Conservation (phyloP, 2,113 vertebrate genomes). For the Thunnus maccoyii region DNA sequence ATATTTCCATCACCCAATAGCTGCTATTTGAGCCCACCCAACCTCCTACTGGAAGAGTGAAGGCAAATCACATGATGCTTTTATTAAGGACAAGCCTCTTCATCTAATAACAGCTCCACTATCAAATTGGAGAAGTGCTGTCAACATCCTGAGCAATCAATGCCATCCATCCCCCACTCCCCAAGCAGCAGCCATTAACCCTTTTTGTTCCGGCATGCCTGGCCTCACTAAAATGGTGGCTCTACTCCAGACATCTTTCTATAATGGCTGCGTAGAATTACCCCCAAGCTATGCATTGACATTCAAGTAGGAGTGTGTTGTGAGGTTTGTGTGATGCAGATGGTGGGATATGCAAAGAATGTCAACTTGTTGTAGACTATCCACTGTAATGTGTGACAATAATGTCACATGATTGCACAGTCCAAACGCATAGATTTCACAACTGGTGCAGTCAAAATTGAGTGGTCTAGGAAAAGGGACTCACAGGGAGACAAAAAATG, state of each 20-base stretch:
- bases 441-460: not conserved
- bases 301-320: constrained; percentile 46
- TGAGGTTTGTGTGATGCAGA: constrained; percentile 35
- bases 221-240: constrained; percentile 81
- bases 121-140: constrained; percentile 83
- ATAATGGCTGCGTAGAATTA: constrained; percentile 76
- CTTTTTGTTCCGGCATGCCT: constrained; percentile 80
- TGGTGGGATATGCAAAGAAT: constrained; percentile 63
- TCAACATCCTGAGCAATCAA: constrained; percentile 84
- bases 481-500: accelerated
- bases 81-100: constrained; percentile 75
- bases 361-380: constrained; percentile 38
- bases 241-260: constrained; percentile 73
- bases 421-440: constrained; percentile 13
- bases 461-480: not conserved
- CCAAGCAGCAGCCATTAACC: constrained; percentile 81
- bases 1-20: not conserved
- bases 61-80: constrained; percentile 65
- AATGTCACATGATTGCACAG: not conserved
- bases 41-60: constrained; percentile 21
- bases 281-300: constrained; percentile 65
- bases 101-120: constrained; percentile 78
- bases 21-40: constrained; percentile 2
- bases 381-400: not conserved
- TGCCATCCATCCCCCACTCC: constrained; percentile 78